Percentiles rank a stretch among this genome's conserved stretches.
Evolutionary conservation across 2,113 vertebrate species (phyloP).

Genomic region (Sturnira hondurensis): DNA sequence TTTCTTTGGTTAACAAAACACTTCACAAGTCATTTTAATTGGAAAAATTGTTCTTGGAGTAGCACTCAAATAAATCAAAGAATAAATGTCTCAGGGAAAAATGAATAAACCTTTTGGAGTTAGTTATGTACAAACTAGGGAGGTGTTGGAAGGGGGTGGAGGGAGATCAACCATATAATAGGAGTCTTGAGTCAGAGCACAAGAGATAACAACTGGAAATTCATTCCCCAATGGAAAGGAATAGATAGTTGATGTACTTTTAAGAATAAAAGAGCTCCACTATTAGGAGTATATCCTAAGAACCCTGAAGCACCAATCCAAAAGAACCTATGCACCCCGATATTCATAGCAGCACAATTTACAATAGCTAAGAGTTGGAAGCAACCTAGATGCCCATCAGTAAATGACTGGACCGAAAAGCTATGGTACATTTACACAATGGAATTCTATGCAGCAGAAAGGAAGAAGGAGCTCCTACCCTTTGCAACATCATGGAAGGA

Average conservation of each 20-base stretch:
- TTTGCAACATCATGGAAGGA: too few relatives aligned
- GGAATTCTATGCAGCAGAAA: too few relatives aligned
- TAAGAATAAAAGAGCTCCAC: background rate
- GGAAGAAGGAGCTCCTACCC: too few relatives aligned
- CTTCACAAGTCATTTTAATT: background rate
- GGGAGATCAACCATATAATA: background rate
- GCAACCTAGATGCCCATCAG: too few relatives aligned
- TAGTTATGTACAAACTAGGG: background rate
- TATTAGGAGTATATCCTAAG: too few relatives aligned
- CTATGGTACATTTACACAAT: too few relatives aligned
- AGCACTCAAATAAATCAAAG: background rate
- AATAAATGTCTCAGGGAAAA: background rate
- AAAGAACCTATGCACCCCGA: too few relatives aligned
- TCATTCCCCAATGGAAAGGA: background rate
- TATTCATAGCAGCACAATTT: too few relatives aligned
- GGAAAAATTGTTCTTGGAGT: background rate
- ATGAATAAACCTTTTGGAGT: background rate
- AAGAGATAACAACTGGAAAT: background rate
- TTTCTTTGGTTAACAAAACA: background rate
- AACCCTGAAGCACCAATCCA: too few relatives aligned
- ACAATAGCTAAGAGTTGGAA: too few relatives aligned
- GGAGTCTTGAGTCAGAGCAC: background rate
- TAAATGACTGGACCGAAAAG: too few relatives aligned
- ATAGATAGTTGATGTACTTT: background rate
- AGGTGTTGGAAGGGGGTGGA: background rate